Evolutionary conservation across 2,113 vertebrate genomes (phyloP).

Genomic region (Plecotus auritus): DNA sequence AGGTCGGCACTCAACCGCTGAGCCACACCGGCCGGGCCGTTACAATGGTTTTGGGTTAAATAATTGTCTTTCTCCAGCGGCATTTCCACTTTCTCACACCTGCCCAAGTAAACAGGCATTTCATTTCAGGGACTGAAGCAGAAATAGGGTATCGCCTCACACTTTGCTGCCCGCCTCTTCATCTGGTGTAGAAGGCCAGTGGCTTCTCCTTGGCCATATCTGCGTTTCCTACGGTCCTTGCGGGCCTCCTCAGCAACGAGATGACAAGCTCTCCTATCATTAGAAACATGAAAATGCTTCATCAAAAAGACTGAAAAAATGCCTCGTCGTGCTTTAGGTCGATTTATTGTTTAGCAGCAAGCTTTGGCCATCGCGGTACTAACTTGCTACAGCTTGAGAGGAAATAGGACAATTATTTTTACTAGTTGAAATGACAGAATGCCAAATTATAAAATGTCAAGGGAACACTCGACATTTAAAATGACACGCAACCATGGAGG

Average conservation of each 20-base stretch:
- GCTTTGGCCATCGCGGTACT: background rate
- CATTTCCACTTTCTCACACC: background rate
- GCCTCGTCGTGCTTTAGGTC: background rate
- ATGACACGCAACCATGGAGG: no score
- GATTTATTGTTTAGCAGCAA: conserved; percentile 29
- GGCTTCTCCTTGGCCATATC: background rate
- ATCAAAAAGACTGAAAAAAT: background rate
- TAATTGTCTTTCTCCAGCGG: background rate
- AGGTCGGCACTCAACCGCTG: background rate
- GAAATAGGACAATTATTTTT: conserved; percentile 49
- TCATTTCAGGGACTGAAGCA: background rate
- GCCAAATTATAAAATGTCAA: conserved; percentile 38
- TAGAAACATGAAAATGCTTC: conserved; percentile 22
- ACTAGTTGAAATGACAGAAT: conserved; percentile 51
- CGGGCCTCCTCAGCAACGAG: background rate
- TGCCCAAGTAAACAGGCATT: background rate
- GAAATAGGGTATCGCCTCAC: background rate
- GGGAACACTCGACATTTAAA: background rate
- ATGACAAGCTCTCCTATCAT: background rate
- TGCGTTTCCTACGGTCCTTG: background rate
- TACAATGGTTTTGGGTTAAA: background rate
- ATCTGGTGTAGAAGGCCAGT: background rate
- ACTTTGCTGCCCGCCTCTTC: background rate
- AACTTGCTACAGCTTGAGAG: background rate
- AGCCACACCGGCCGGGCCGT: no score